These are phyloP conservation scores for Brachionus paranguensis DNA, from an alignment of 1,140 invertebrate genomes.

Conservation along the genomic window DNA sequence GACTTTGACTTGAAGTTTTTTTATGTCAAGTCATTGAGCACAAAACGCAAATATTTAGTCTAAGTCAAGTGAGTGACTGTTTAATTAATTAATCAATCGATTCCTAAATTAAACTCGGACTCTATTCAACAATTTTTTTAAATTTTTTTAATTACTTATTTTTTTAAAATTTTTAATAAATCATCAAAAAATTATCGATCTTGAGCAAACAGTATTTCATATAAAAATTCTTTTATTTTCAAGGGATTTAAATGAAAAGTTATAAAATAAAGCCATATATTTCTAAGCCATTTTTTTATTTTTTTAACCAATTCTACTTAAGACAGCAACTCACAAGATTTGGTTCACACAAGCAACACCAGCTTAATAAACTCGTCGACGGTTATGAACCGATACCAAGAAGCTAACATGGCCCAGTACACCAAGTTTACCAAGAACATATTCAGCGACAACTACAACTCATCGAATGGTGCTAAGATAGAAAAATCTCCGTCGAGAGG, in stretches of 20 bases:
- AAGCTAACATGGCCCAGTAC: conserved; percentile 3
- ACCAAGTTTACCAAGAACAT: conserved; percentile 30
- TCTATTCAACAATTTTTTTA: neutral
- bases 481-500: neutral
- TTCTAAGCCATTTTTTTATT: neutral
- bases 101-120: no score
- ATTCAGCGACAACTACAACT: neutral
- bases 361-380: neutral
- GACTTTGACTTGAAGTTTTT: no score
- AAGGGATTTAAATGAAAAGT: neutral
- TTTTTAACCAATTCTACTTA: neutral
- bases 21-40: no score
- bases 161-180: neutral
- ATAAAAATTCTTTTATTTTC: neutral
- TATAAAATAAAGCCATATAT: neutral
- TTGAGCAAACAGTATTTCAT: neutral
- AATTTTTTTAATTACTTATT: neutral
- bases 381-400: conserved; percentile 18
- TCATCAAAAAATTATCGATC: neutral
- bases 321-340: conserved; percentile 1
- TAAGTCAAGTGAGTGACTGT: neutral
- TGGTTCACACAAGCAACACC: neutral
- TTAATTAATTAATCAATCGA: neutral
- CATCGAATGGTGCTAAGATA: neutral
- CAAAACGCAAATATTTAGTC: neutral